phyloP scores from a whole-genome alignment of 2,797 vertebrate genomes.

The Catostomus latipinnis region DNA sequence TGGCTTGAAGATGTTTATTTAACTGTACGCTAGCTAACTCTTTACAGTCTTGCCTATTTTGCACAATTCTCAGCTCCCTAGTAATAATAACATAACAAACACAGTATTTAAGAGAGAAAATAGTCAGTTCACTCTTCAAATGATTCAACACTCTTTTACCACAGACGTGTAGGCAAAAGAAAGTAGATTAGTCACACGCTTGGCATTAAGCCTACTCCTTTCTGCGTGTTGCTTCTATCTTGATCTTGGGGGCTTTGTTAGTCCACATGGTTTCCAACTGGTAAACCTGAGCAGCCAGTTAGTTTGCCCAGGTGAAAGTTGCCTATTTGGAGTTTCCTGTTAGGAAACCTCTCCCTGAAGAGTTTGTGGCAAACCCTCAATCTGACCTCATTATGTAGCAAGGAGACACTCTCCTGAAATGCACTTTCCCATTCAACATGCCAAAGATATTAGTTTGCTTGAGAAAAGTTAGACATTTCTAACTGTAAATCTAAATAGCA shows the following conservation, averaged over 20 bases:
- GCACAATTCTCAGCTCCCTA: slow-evolving; percentile 68
- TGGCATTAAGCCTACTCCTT: slow-evolving; percentile 70
- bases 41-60: slow-evolving; percentile 64
- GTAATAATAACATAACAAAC: slow-evolving; percentile 75
- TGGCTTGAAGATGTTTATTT: slow-evolving; percentile 46
- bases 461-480: not conserved
- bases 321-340: slow-evolving; percentile 71
- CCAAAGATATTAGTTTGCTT: slow-evolving; percentile 12
- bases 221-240: slow-evolving; percentile 70
- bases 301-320: slow-evolving; percentile 64
- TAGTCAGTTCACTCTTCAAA: slow-evolving; percentile 80
- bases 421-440: slow-evolving; percentile 21
- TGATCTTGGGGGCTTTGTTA: slow-evolving; percentile 71
- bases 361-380: slow-evolving; percentile 29
- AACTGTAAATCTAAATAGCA: not conserved
- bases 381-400: slow-evolving; percentile 18
- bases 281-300: slow-evolving; percentile 57
- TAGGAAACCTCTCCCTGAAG: slow-evolving; percentile 53
- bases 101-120: slow-evolving; percentile 82
- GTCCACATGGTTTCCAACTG: slow-evolving; percentile 74
- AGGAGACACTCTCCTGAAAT: slow-evolving; percentile 1
- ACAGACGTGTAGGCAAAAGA: slow-evolving; percentile 77
- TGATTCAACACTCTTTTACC: slow-evolving; percentile 80
- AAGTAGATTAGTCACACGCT: slow-evolving; percentile 75
- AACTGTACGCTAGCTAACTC: slow-evolving; percentile 52